Evolutionary conservation across 2,113 vertebrate species (phyloP).

Genomic region (Pollachius pollachius): DNA sequence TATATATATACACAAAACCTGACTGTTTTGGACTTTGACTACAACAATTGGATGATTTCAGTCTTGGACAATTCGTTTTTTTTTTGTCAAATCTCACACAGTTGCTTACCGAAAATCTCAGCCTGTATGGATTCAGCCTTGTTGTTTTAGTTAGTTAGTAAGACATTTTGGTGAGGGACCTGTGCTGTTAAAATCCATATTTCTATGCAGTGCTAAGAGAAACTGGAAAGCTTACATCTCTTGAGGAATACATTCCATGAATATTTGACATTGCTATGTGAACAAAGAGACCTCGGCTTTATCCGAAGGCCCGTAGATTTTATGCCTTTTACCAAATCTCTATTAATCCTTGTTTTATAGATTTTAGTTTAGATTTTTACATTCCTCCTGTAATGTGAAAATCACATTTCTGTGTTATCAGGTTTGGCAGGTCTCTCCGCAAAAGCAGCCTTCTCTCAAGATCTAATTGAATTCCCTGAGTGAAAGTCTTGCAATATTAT

Average conservation of each 20-base stretch:
- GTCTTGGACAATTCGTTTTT: slow-evolving; percentile 24
- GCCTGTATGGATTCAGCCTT: slow-evolving; percentile 40
- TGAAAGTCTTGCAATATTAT: slow-evolving; percentile 63
- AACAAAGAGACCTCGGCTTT: slow-evolving; percentile 54
- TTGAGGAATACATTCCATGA: slow-evolving; percentile 47
- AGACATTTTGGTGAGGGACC: slow-evolving; percentile 21
- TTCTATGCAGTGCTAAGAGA: slow-evolving; percentile 22
- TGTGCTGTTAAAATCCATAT: slow-evolving; percentile 14
- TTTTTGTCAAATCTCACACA: slow-evolving; percentile 9
- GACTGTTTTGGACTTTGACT: no score
- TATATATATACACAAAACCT: no score
- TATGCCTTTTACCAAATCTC: slow-evolving; percentile 53
- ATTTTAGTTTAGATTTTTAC: slow-evolving; percentile 72
- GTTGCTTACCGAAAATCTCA: slow-evolving; percentile 34
- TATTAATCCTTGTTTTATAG: slow-evolving; percentile 71
- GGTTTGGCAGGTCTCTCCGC: slow-evolving; percentile 50
- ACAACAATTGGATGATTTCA: slow-evolving; percentile 23
- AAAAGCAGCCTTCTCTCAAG: slow-evolving; percentile 54
- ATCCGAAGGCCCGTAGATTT: slow-evolving; percentile 52
- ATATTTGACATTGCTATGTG: slow-evolving; percentile 43
- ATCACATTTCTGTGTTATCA: slow-evolving; percentile 71
- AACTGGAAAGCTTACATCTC: slow-evolving; percentile 40
- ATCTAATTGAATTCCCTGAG: slow-evolving; percentile 63
- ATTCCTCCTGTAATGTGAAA: slow-evolving; percentile 73
- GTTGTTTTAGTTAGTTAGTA: slow-evolving; percentile 38